Base-by-base conservation (phyloP, 2,113 vertebrate genomes). In the Tupaia tana region DNA sequence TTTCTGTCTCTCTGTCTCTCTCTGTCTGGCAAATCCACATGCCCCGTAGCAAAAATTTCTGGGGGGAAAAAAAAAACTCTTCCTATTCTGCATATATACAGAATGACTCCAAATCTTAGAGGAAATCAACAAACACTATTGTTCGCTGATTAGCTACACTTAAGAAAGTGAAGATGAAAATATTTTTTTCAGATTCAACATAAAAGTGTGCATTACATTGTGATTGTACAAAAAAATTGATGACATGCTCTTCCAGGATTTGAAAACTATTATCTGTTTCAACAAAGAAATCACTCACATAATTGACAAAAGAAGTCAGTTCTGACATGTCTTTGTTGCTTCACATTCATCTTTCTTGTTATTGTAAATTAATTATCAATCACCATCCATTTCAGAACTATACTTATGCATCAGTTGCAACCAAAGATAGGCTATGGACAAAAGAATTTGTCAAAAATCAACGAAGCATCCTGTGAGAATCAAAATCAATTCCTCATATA, bases 361-460 rank as follows among this genome's bases (percentile, higher is more conserved):
- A 73, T 67, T 79, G 9, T 87, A 86, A 89, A 91, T 61, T 89
- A 91, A 75, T 70, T 58, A 80, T 70, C 84, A 84, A 80, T 85
- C 83, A 84, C 19, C 66, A 85, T 64, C 31, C 13, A 63, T 70
- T 24, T 84, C 83, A 80, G 52, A 85, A 80, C 54, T 61, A 18
- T 3, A 79, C 22, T 58, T 58, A 34, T 88, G 73, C 61, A 88
- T 81, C 73, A 78, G 0, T 1, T 59, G 31, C 25, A 69, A 66
- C 15, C 6, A 69, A 84, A 10, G 34, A 22, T 59, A 73, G 16
- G 25, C 31, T 34, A 29, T 64, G 54, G 20, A 86, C 31, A 56
- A 6, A 34, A 31, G 20, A 75, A 20, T 70, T 80, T 81, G 64
- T 34, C 34, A 70, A 78, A 78, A 83, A 18, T 73, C 31, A 95